Evolutionary conservation across 2,888 invertebrate species (phyloP), one percentile per base, ranked within the genome.

Genomic region (Lasius platythorax): DNA sequence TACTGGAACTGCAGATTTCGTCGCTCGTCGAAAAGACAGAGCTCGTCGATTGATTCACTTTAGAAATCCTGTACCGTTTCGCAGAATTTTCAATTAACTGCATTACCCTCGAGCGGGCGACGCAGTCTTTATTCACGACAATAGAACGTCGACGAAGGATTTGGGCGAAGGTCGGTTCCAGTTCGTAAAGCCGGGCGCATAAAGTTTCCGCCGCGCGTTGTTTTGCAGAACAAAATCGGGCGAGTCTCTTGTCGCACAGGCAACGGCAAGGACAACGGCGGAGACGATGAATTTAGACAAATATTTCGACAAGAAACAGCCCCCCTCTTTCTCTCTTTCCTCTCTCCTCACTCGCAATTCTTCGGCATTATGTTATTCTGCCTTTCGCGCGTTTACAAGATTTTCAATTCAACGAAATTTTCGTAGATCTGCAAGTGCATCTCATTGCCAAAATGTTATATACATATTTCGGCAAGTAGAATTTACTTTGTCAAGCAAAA

Each of bases 111-210:
- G 56, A 33, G 15, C 81, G 66, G n/a, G 40, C 30, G 63, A 40
- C 68, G 75, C 23, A 33, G 28, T 75, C 75, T 68, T 82, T 75
- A 75, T 82, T 66, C 66, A 78, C 46, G 37, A 72, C 79, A 70
- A 58, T 79, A 46, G 70, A 40, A 43, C 43, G 40, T 33, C 61
- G 28, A 58, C 61, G 66, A 61, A 79, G 78, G 74, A 88, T 84
- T 82, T 37, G 64, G 66, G 33, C 40, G 68, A 89, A 87, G 81
- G 70, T 87, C 72, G 72, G 82, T 82, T 82, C 83, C 87, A 67
- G 63, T 81, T 88, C 72, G 82, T 56, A 64, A 87, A 85, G 37
- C 83, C 28, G 56, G 63, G 43, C 28, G 61, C 67, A 81, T 78
- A 87, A 87, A 82, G 73, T 86, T 81, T 76, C 28, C 75, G 43